These are phyloP conservation scores for Rhipidura dahli DNA, from an alignment of 2,113 vertebrate genomes.

Conservation along the genomic window DNA sequence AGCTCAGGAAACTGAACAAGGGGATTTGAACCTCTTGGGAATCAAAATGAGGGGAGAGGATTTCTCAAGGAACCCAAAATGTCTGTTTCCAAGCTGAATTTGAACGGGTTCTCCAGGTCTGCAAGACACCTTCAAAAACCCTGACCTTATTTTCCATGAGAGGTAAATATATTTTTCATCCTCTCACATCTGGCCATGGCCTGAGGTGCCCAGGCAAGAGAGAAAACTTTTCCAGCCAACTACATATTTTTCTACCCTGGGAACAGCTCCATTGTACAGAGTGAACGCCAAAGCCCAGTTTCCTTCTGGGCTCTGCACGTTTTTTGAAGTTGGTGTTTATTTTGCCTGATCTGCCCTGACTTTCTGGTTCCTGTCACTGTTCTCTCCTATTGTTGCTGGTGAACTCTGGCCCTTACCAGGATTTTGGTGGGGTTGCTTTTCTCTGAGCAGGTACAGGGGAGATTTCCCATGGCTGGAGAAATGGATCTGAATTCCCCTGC, in stretches of 20 bases:
- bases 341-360: conserved; percentile 7
- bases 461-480: neutral
- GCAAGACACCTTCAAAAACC: neutral
- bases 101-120: neutral
- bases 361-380: conserved; percentile 9
- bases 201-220: neutral
- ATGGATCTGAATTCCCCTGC: neutral
- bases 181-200: neutral
- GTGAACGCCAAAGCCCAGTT: neutral
- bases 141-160: neutral
- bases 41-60: neutral
- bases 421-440: neutral
- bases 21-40: neutral
- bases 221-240: neutral
- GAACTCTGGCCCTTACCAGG: neutral
- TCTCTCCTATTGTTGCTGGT: neutral
- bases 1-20: neutral
- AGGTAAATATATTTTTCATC: neutral
- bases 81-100: neutral
- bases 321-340: conserved; percentile 9
- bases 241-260: neutral
- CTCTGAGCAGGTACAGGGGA: neutral
- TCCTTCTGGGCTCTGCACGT: neutral
- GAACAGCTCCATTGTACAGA: neutral
- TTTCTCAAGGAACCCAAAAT: neutral